Conservation (phyloP, 2,888 invertebrate species). For the Automeris io region DNA sequence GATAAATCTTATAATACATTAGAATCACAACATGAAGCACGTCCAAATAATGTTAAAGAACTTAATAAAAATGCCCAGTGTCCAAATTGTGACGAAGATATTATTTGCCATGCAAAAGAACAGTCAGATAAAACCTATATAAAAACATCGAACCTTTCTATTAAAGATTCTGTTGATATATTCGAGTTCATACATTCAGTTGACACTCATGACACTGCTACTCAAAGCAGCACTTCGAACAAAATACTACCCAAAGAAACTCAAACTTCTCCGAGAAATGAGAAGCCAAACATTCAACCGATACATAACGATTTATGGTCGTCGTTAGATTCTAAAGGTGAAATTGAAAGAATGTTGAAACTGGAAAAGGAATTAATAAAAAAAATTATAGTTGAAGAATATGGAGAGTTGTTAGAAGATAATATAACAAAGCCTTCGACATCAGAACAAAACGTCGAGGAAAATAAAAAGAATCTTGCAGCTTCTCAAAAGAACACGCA, state of each 20-base stretch:
- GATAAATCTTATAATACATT: slow-evolving; percentile 43
- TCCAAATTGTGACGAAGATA: slow-evolving; percentile 13
- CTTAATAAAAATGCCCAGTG: slow-evolving; percentile 13
- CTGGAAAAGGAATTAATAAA: slow-evolving; percentile 67
- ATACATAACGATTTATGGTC: slow-evolving; percentile 63
- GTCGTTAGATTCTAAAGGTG: slow-evolving; percentile 46
- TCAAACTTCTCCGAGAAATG: slow-evolving; percentile 58
- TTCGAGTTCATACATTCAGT: slow-evolving; percentile 63
- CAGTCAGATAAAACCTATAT: slow-evolving; percentile 32
- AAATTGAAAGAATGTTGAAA: slow-evolving; percentile 56
- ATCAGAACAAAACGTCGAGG: slow-evolving; percentile 32
- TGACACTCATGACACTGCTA: slow-evolving; percentile 59
- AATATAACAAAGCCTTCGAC: slow-evolving; percentile 55
- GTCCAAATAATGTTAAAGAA: slow-evolving; percentile 9
- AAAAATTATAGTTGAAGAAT: slow-evolving; percentile 60
- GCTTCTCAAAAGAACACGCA: slow-evolving; percentile 62
- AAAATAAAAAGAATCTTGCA: slow-evolving; percentile 33
- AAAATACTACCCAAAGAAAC: slow-evolving; percentile 62
- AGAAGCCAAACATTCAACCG: slow-evolving; percentile 39
- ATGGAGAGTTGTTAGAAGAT: slow-evolving; percentile 56
- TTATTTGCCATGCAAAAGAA: slow-evolving; percentile 11
- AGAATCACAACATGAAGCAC: slow-evolving; percentile 12
- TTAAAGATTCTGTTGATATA: slow-evolving; percentile 59
- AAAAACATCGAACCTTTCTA: slow-evolving; percentile 48
- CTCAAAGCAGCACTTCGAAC: slow-evolving; percentile 48